Conservation (phyloP, 1,140 invertebrate species). For the Periplaneta americana region DNA sequence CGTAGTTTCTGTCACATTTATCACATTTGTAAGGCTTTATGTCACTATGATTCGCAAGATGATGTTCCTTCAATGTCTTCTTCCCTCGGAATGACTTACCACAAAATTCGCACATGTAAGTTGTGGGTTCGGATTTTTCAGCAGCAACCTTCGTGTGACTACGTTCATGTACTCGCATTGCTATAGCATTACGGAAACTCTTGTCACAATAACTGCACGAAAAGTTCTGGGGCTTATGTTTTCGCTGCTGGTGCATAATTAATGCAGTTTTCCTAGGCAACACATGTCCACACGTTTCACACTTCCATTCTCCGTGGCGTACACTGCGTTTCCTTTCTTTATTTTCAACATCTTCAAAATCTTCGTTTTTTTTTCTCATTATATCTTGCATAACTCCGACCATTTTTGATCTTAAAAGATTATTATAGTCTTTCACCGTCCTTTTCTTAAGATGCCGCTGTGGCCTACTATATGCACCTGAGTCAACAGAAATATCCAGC, state of each 20-base stretch:
- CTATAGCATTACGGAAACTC: background rate
- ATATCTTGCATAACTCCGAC: background rate
- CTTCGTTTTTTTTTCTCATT: slow-evolving; percentile 1
- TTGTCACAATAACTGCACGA: slow-evolving; percentile 8
- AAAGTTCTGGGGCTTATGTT: background rate
- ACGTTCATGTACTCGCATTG: slow-evolving; percentile 4
- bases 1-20: slow-evolving; percentile 32
- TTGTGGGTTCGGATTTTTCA: background rate
- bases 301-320: slow-evolving; percentile 1
- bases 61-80: slow-evolving; percentile 32
- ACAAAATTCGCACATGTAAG: slow-evolving; percentile 34
- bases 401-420: background rate
- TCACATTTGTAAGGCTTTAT: slow-evolving; percentile 30
- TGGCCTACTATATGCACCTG: background rate
- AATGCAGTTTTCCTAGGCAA: background rate
- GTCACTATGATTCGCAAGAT: slow-evolving; percentile 28
- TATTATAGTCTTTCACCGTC: background rate
- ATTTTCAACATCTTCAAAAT: background rate
- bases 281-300: slow-evolving; percentile 4
- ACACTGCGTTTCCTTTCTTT: background rate
- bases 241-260: background rate
- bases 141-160: background rate
- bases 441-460: background rate
- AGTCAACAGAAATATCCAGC: background rate
- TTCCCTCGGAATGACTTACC: slow-evolving; percentile 24